These are phyloP conservation scores for Vanessa cardui DNA, from an alignment of 2,888 invertebrate genomes.

Conservation along the genomic window DNA sequence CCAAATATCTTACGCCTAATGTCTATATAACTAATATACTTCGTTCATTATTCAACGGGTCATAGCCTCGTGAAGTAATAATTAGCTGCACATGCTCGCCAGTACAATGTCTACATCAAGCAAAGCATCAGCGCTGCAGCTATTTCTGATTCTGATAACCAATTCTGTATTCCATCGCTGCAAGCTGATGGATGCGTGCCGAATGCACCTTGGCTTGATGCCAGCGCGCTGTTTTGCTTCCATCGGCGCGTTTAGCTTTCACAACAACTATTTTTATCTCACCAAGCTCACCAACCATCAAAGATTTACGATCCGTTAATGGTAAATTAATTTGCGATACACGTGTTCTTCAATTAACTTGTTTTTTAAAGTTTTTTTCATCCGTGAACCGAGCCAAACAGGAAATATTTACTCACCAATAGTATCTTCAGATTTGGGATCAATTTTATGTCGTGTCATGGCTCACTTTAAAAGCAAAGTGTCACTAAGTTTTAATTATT, in stretches of 20 bases:
- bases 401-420: background rate
- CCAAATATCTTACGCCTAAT: constrained; percentile 21
- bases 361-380: constrained; percentile 26
- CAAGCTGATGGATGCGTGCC: constrained; percentile 19
- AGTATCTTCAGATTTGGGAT: background rate
- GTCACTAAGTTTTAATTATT: too few species aligned
- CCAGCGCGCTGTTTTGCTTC: constrained; percentile 57
- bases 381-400: constrained; percentile 15
- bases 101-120: background rate
- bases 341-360: constrained; percentile 41
- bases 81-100: constrained; percentile 29
- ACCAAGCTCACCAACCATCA: constrained; percentile 34
- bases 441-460: too few species aligned
- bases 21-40: constrained; percentile 18
- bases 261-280: constrained; percentile 52
- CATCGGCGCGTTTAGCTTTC: constrained; percentile 49
- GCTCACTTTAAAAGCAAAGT: background rate
- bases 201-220: constrained; percentile 48
- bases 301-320: constrained; percentile 60
- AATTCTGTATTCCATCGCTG: constrained; percentile 22
- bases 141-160: constrained; percentile 5
- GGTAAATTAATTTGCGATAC: constrained; percentile 55
- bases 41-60: constrained; percentile 32
- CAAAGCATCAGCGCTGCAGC: constrained; percentile 16
- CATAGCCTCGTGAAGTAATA: constrained; percentile 32